Evolutionary conservation across 1,140 invertebrate genomes (phyloP).

Genomic region (Triops cancriformis): DNA sequence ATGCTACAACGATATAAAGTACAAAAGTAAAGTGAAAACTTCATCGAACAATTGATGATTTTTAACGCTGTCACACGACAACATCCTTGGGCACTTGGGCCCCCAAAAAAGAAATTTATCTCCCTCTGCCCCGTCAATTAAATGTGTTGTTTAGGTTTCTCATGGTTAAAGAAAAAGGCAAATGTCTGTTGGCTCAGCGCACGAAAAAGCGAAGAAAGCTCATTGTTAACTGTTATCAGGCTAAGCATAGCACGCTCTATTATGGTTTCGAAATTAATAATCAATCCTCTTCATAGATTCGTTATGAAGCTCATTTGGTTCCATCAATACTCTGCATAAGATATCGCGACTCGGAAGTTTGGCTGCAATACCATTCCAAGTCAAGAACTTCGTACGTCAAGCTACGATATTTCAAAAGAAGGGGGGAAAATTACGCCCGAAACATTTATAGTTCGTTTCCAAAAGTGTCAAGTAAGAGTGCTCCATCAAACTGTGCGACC

Average conservation of each 20-base stretch:
- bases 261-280: neutral
- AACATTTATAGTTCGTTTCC: no score
- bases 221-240: neutral
- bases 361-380: neutral
- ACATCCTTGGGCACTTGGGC: neutral
- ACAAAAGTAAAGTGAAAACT: no score
- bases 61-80: neutral
- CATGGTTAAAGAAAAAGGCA: neutral
- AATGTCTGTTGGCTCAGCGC: neutral
- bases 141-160: neutral
- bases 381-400: neutral
- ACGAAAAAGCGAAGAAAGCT: neutral
- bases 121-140: neutral
- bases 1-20: no score
- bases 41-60: neutral
- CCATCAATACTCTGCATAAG: neutral
- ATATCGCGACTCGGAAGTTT: neutral
- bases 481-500: no score
- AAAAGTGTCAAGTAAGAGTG: no score
- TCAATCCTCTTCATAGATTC: slow-evolving; percentile 13
- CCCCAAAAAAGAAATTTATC: neutral
- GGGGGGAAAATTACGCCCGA: no score
- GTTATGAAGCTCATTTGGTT: neutral
- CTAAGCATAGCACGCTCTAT: neutral
- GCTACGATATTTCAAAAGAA: neutral